Evolutionary conservation across 2,888 invertebrate species (phyloP).

Genomic region (Lymantria monacha): DNA sequence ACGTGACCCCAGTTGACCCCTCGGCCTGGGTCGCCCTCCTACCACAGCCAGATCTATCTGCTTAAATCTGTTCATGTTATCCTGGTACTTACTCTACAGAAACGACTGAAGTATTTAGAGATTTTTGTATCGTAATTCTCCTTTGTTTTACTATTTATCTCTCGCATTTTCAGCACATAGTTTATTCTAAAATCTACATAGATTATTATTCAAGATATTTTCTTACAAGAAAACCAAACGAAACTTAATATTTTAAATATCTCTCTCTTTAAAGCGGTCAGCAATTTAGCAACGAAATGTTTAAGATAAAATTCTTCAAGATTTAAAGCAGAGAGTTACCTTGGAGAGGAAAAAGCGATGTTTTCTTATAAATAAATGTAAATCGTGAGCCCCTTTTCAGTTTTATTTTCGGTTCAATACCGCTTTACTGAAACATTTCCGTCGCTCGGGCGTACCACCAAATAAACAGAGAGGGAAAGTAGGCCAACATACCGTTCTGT

Average conservation of each 20-base stretch:
- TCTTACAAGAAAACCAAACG: no score
- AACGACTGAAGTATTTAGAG: slow-evolving; percentile 5
- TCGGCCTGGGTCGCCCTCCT: slow-evolving; percentile 59
- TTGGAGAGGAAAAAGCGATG: background rate
- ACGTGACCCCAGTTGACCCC: slow-evolving; percentile 68
- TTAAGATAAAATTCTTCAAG: no score
- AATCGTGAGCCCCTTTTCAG: slow-evolving; percentile 1
- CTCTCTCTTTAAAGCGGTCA: no score
- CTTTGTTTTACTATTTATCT: background rate
- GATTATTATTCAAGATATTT: no score
- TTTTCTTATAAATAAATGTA: background rate
- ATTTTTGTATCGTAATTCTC: slow-evolving; percentile 5
- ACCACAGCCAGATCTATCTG: slow-evolving; percentile 34
- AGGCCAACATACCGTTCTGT: slow-evolving; percentile 10
- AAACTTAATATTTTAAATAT: no score
- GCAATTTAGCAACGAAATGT: no score
- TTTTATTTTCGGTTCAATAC: slow-evolving; percentile 14
- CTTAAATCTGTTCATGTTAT: slow-evolving; percentile 35
- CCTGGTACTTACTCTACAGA: slow-evolving; percentile 30
- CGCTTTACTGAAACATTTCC: slow-evolving; percentile 16
- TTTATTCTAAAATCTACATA: no score
- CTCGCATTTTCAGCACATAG: no score
- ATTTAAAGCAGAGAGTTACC: no score
- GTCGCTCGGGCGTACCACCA: slow-evolving; percentile 6
- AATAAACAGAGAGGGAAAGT: slow-evolving; percentile 13